Percentiles rank a stretch among this genome's conserved stretches.
phyloP scores from a whole-genome alignment of 2,888 invertebrate genomes.

The Polia nebulosa region DNA sequence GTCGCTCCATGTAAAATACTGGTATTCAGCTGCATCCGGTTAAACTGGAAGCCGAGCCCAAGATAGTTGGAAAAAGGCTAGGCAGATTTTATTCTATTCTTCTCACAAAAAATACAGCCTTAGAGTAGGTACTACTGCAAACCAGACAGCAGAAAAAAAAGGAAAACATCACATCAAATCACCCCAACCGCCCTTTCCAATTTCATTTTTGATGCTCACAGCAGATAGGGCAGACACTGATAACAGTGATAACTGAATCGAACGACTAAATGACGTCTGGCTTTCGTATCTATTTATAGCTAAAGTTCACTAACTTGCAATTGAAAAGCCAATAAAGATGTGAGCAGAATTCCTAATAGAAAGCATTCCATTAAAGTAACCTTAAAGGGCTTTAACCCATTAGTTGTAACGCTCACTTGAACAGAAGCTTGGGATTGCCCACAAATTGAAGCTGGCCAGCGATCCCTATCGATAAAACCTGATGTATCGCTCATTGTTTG shows the following conservation, averaged over 20 bases:
- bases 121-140: background rate
- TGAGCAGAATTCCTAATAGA: constrained; percentile 45
- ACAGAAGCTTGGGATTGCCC: constrained; percentile 53
- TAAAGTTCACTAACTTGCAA: constrained; percentile 8
- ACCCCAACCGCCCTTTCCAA: constrained; percentile 4
- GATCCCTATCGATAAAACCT: constrained; percentile 56
- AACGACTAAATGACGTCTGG: constrained; percentile 19
- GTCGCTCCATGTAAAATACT: too few species aligned
- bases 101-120: background rate
- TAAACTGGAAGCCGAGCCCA: too few species aligned
- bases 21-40: too few species aligned
- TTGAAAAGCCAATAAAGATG: constrained; percentile 41
- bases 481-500: constrained; percentile 58
- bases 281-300: background rate
- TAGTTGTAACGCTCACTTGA: constrained; percentile 52
- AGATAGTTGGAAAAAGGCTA: too few species aligned
- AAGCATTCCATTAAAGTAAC: constrained; percentile 18
- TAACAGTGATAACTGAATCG: constrained; percentile 43
- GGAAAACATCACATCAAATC: background rate
- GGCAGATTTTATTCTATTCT: too few species aligned
- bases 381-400: constrained; percentile 40
- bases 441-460: constrained; percentile 53
- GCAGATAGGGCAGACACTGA: constrained; percentile 18
- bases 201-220: constrained; percentile 2
- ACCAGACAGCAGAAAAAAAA: background rate